Percentiles rank a stretch among this genome's conserved stretches.
Evolutionary conservation across 2,113 vertebrate genomes (phyloP).

Genomic region (Struthio camelus): DNA sequence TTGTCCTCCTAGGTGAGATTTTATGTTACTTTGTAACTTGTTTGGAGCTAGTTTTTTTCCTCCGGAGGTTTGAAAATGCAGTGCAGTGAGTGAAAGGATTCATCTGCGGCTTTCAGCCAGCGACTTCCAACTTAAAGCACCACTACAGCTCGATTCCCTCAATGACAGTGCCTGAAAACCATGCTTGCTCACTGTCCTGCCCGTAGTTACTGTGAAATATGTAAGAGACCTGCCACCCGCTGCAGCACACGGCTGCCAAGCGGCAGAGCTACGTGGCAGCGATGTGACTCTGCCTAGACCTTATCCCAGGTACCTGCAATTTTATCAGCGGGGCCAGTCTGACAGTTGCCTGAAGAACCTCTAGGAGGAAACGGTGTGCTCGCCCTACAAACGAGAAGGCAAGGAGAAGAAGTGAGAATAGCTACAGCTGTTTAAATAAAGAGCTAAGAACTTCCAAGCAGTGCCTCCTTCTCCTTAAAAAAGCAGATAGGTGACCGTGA

Average conservation of each 20-base stretch:
- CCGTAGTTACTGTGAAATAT: background rate
- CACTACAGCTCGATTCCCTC: background rate
- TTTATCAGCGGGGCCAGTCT: too few species aligned
- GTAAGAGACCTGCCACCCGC: background rate
- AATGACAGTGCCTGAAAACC: accelerated
- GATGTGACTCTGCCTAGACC: too few species aligned
- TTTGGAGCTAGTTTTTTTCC: background rate
- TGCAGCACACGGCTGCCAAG: background rate
- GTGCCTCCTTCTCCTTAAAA: too few species aligned
- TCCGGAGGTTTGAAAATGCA: background rate
- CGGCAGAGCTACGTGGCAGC: too few species aligned
- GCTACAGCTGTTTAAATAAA: too few species aligned
- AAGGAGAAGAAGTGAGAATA: too few species aligned
- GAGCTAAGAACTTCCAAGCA: too few species aligned
- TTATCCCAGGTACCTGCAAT: too few species aligned
- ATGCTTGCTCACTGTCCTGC: accelerated
- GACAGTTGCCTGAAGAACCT: too few species aligned
- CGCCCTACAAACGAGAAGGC: too few species aligned
- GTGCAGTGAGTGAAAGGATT: accelerated
- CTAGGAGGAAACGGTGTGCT: too few species aligned
- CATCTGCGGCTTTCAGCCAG: background rate
- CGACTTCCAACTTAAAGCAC: background rate
- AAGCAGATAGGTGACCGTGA: too few species aligned
- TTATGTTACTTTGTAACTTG: background rate
- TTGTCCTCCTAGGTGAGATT: background rate